Evolutionary conservation across 2,797 vertebrate genomes (phyloP).

Genomic region (Enteromius argenteus): DNA sequence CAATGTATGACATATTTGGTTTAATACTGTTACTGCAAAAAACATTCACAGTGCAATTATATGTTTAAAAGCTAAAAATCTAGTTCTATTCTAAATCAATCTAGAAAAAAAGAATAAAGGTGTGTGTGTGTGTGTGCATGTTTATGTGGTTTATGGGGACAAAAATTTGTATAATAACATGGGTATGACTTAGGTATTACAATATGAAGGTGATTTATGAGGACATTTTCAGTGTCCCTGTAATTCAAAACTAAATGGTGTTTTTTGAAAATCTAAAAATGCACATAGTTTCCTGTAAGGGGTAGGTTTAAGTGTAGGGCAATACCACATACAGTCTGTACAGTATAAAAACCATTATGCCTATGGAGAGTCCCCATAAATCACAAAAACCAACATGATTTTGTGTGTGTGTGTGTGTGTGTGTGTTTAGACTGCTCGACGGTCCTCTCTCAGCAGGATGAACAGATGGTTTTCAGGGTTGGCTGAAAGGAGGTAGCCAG

Average conservation of each 20-base stretch:
- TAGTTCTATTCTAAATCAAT: background rate
- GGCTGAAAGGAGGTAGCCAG: conserved; percentile 74
- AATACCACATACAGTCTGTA: too few relatives aligned
- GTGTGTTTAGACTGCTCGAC: conserved; percentile 65
- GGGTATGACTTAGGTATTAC: too few relatives aligned
- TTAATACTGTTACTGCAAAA: background rate
- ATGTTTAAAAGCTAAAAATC: background rate
- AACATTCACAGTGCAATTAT: background rate
- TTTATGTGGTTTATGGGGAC: conserved; percentile 56
- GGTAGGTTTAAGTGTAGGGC: too few relatives aligned
- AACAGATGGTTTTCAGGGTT: conserved; percentile 83
- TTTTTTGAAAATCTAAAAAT: too few relatives aligned
- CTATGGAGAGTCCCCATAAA: too few relatives aligned
- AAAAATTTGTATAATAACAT: too few relatives aligned
- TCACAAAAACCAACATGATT: background rate
- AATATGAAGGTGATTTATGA: too few relatives aligned
- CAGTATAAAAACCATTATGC: too few relatives aligned
- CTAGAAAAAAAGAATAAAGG: background rate
- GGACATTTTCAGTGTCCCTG: too few relatives aligned
- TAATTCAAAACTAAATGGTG: too few relatives aligned
- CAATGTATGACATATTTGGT: background rate
- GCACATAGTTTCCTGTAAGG: too few relatives aligned
- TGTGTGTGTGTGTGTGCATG: conserved; percentile 47
- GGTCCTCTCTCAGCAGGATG: conserved; percentile 69
- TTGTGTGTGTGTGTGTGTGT: conserved; percentile 56